These are phyloP conservation scores for Aphelenchoides bicaudatus DNA, from an alignment of 2,888 invertebrate species.

Conservation along the genomic window DNA sequence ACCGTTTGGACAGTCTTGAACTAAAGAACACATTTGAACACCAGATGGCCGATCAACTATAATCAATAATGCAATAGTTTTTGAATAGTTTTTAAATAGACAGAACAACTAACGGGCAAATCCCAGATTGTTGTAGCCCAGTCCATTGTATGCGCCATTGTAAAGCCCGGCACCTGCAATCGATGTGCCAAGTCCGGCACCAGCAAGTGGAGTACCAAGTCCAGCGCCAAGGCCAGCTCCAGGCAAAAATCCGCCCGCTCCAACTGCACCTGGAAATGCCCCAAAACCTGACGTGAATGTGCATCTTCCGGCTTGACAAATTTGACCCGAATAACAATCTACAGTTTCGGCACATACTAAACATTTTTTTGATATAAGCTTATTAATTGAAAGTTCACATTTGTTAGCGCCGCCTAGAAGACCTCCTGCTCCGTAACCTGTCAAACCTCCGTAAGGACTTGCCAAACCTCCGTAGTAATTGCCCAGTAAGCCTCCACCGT, in stretches of 20 bases:
- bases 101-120: not conserved
- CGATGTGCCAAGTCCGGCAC: too few species aligned
- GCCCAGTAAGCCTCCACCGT: conserved; percentile 24
- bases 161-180: not conserved
- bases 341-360: conserved; percentile 40
- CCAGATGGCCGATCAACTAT: conserved; percentile 33
- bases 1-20: conserved; percentile 57
- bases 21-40: conserved; percentile 48
- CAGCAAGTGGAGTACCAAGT: not conserved
- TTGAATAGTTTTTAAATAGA: not conserved
- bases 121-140: too few species aligned
- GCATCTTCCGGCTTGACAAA: conserved; percentile 36
- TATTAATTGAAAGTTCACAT: conserved; percentile 24
- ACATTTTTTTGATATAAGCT: conserved; percentile 24
- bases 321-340: conserved; percentile 41
- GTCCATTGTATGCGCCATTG: not conserved
- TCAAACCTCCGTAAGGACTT: conserved; percentile 16
- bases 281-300: conserved; percentile 27
- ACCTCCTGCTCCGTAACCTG: conserved; percentile 23
- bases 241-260: conserved; percentile 8
- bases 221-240: not conserved
- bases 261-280: not conserved
- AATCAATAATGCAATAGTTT: not conserved
- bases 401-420: conserved; percentile 30
- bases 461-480: conserved; percentile 22